Evolutionary conservation across 2,888 invertebrate species (phyloP).

Genomic region (Xanthorhoe designata): DNA sequence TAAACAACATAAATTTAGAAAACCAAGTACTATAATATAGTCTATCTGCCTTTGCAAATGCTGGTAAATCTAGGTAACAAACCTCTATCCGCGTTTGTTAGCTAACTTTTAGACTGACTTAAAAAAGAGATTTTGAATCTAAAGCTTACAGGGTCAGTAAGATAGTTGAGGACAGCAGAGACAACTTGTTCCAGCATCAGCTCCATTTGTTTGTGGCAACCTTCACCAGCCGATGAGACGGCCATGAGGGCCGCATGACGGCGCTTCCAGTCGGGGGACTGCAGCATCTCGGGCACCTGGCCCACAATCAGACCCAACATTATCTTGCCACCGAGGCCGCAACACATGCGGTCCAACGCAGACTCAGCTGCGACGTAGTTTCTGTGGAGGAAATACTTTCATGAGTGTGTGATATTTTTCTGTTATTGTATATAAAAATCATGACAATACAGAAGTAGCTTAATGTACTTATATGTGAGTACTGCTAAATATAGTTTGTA

Average conservation of each 20-base stretch:
- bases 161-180: constrained; percentile 94
- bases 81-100: too few species aligned
- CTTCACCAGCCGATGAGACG: constrained; percentile 98
- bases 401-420: too few species aligned
- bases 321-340: constrained; percentile 96
- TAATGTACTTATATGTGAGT: too few species aligned
- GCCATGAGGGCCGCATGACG: constrained; percentile 99
- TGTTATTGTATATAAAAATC: too few species aligned
- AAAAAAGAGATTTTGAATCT: neutral
- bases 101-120: neutral
- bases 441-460: too few species aligned
- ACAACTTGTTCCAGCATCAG: constrained; percentile 96
- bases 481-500: too few species aligned
- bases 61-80: too few species aligned
- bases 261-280: constrained; percentile 92
- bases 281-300: constrained; percentile 94
- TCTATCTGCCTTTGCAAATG: too few species aligned
- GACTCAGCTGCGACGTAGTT: constrained; percentile 98
- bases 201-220: constrained; percentile 99
- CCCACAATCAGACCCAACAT: constrained; percentile 95
- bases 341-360: constrained; percentile 98
- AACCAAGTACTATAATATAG: too few species aligned
- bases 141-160: constrained; percentile 91
- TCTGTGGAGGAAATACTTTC: constrained; percentile 73
- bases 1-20: too few species aligned